Conservation (phyloP, 2,888 invertebrate species). For the Ormyrus nitidulus region DNA sequence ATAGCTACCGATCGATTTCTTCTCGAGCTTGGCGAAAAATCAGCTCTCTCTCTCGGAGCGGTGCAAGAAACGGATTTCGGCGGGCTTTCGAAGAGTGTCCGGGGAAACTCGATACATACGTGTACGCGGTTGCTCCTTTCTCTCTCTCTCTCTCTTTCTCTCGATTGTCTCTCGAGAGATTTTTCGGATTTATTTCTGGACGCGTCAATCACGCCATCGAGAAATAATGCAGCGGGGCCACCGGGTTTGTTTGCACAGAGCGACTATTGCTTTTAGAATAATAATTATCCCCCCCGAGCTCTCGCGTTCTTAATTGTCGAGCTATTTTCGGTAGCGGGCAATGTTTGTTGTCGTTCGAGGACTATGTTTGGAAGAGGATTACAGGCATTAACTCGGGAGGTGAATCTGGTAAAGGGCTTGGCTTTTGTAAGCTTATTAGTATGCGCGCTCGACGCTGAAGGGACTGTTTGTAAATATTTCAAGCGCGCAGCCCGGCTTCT, state of each 20-base stretch:
- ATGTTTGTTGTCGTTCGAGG: too few species aligned
- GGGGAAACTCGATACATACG: constrained; percentile 35
- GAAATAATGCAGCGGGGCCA: too few species aligned
- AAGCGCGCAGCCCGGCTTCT: constrained; percentile 1
- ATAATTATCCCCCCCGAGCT: too few species aligned
- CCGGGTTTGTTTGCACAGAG: too few species aligned
- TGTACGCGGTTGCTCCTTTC: not conserved
- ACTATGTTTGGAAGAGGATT: not conserved
- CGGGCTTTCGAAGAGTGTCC: constrained; percentile 35
- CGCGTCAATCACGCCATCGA: too few species aligned
- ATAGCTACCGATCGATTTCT: not conserved
- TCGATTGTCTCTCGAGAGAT: constrained; percentile 11
- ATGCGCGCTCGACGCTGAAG: too few species aligned
- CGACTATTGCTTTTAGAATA: too few species aligned
- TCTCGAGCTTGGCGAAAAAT: not conserved
- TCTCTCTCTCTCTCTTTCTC: constrained; percentile 2
- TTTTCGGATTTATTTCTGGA: too few species aligned
- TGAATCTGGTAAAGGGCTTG: constrained; percentile 8
- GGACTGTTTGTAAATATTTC: constrained; percentile 21
- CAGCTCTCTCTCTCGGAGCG: constrained; percentile 15
- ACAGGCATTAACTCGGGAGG: not conserved
- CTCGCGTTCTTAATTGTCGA: too few species aligned
- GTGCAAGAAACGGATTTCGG: not conserved
- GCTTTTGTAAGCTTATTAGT: not conserved
- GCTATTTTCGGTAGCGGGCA: too few species aligned